Base-by-base conservation (phyloP, 2,797 vertebrate genomes). In the Esox lucius region DNA sequence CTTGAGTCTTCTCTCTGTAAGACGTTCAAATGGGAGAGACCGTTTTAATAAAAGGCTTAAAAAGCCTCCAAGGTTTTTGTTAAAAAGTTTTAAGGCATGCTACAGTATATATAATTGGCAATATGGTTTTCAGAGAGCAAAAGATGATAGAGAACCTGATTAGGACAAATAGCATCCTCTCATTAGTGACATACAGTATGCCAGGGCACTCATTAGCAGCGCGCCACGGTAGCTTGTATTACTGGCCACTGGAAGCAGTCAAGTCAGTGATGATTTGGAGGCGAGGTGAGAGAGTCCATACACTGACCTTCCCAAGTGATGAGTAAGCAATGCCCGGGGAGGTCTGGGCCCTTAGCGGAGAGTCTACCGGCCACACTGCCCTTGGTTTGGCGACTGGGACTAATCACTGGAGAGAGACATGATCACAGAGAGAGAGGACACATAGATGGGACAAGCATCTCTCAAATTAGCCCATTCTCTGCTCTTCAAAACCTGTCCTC, bases 1-100 rank as follows among this genome's bases (percentile, higher is more conserved):
- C 85, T 90, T 92, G 90, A 92, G 86, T 91, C 90, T 90, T 80
- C 86, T 84, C 84, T 84, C 84, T 90, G n/a, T n/a, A n/a, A n/a
- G 35, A 39, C 7, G 3, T 3, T 39, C 35, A 7, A 3, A 39
- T 39, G 35, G 3, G 22, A 90, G 89, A 90, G 91, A 83, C 90
- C 82, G 89, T 89, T 86, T 88, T 77, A 89, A 90, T 89, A 90
- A 66, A 80, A 89, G 89, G 87, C 86, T 89, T 89, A 87, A 88
- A 89, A 91, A 88, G 79, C 86, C 91, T 78, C 31, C 26, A 70
- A 87, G 92, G 85, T 84, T 85, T 92, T 91, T 7, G 5, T n/a
- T 2, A n/a, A 19, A 91, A 90, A 90, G 88, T 87, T 91, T 86
- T 85, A 85, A 89, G 85, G 65, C 49, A 68, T n/a, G 31, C 70